Conservation (phyloP, 1,140 invertebrate species). For the Bombus huntii region DNA sequence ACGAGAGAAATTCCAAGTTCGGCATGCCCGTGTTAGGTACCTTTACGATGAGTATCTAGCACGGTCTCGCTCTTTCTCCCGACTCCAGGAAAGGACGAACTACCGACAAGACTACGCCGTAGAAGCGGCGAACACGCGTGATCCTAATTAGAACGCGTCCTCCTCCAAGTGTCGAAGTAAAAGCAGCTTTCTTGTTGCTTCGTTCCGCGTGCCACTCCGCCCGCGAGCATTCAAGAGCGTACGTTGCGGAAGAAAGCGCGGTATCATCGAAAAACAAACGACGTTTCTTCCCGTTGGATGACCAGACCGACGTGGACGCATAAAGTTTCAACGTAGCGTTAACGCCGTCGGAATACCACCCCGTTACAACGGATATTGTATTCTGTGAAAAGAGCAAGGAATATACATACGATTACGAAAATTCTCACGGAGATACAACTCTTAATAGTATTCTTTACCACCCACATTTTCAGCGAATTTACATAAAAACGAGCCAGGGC, state of each 20-base stretch:
- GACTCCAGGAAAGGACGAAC: constrained; percentile 50
- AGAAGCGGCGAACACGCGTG: constrained; percentile 78
- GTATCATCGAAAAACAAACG: neutral
- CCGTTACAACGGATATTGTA: neutral
- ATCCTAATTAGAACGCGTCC: constrained; percentile 82
- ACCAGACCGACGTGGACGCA: neutral
- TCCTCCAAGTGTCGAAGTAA: constrained; percentile 73
- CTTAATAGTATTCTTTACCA: constrained; percentile 62
- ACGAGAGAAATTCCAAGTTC: constrained; percentile 79
- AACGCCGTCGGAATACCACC: neutral
- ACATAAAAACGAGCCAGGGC: constrained; percentile 71
- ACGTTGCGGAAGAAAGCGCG: neutral
- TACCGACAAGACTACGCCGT: constrained; percentile 66
- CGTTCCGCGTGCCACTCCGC: constrained; percentile 38
- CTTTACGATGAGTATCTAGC: constrained; percentile 73
- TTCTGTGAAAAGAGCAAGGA: constrained; percentile 6
- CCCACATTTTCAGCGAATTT: constrained; percentile 71
- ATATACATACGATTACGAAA: constrained; percentile 34
- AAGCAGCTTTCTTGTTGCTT: constrained; percentile 68
- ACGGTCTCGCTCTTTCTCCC: constrained; percentile 23
- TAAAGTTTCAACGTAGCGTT: neutral
- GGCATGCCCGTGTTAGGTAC: constrained; percentile 74
- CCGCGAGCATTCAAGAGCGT: neutral
- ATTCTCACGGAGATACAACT: constrained; percentile 49
- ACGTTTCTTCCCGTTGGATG: neutral